phyloP scores from a whole-genome alignment of 2,797 vertebrate genomes.

The Enteromius trimaculatus region DNA sequence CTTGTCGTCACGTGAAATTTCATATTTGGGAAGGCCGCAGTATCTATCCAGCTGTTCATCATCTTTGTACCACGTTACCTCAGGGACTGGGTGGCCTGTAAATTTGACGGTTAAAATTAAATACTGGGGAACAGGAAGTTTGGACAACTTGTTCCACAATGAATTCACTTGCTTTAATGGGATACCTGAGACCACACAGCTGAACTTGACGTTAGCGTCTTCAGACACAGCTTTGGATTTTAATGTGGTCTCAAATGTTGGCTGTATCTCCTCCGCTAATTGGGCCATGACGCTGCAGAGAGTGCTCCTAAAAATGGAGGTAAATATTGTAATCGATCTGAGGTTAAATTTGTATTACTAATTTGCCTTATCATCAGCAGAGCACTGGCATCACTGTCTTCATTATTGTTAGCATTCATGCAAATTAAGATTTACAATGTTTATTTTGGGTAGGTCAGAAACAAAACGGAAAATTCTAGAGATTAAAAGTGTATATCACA shows the following conservation, averaged over 20 bases:
- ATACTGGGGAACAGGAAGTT: background rate
- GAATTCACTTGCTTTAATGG: slow-evolving; percentile 5
- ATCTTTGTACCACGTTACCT: slow-evolving; percentile 97
- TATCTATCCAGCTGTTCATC: slow-evolving; percentile 94
- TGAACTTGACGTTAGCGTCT: slow-evolving; percentile 91
- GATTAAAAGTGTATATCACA: background rate
- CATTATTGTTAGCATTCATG: slow-evolving; percentile 9
- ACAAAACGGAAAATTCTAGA: background rate
- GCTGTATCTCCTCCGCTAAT: slow-evolving; percentile 94
- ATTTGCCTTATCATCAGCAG: background rate
- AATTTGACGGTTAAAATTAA: background rate
- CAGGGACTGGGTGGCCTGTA: slow-evolving; percentile 89
- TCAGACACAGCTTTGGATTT: slow-evolving; percentile 93
- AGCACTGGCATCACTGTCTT: background rate
- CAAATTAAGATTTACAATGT: background rate
- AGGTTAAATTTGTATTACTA: slow-evolving; percentile 45
- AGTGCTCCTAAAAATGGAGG: slow-evolving; percentile 84
- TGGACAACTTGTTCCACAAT: background rate
- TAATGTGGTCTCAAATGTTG: slow-evolving; percentile 91
- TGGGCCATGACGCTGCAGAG: slow-evolving; percentile 96
- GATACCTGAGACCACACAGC: slow-evolving; percentile 92
- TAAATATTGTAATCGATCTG: slow-evolving; percentile 58
- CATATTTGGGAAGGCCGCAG: slow-evolving; percentile 94
- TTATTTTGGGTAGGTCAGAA: slow-evolving; percentile 1
- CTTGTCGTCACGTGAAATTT: slow-evolving; percentile 90